Conservation (phyloP, 2,113 vertebrate genomes). For the Terrapene triunguis region DNA sequence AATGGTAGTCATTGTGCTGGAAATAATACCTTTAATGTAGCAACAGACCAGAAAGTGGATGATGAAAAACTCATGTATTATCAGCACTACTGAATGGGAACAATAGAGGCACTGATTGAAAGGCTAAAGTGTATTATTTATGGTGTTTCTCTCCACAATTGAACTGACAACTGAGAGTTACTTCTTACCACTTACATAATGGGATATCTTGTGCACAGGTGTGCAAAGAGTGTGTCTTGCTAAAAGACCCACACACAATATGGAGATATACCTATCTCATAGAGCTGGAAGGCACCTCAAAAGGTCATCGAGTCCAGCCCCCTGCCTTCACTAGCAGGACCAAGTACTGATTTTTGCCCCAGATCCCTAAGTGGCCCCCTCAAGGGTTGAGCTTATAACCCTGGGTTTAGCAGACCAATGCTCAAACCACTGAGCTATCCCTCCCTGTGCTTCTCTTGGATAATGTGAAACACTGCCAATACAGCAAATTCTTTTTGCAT, state of each 20-base stretch:
- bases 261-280: too few relatives aligned
- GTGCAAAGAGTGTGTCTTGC: not conserved
- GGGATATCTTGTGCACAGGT: not conserved
- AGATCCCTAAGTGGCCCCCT: too few relatives aligned
- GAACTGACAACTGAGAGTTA: not conserved
- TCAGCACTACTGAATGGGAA: not conserved
- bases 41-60: not conserved
- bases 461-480: not conserved
- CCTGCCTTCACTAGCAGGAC: too few relatives aligned
- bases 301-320: too few relatives aligned
- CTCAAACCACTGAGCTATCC: too few relatives aligned
- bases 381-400: too few relatives aligned
- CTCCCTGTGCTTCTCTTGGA: not conserved
- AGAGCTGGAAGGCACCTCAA: too few relatives aligned
- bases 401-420: too few relatives aligned
- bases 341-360: too few relatives aligned
- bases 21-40: not conserved
- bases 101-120: slow-evolving; percentile 4
- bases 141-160: not conserved
- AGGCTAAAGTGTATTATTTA: not conserved
- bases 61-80: not conserved
- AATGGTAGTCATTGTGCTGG: not conserved
- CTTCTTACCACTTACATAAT: not conserved
- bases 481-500: not conserved
- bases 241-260: not conserved